Percentiles rank a stretch among this genome's conserved stretches.
Conservation (phyloP, 1,140 invertebrate species). For the Sipha flava region DNA sequence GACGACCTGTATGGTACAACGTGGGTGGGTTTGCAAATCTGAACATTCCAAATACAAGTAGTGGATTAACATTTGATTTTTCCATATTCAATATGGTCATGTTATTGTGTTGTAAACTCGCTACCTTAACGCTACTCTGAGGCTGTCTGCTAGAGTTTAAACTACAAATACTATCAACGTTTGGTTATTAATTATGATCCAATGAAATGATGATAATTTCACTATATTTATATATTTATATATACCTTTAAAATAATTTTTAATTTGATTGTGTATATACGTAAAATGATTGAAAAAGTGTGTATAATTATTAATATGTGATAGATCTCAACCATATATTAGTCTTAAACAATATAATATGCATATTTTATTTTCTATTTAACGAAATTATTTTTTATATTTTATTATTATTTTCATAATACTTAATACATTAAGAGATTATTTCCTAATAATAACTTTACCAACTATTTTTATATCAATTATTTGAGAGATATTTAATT, state of each 20-base stretch:
- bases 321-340: slow-evolving; percentile 7
- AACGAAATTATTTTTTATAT: not conserved
- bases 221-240: not conserved
- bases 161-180: not conserved
- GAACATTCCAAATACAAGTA: not conserved
- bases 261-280: not conserved
- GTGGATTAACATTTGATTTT: not conserved
- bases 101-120: not conserved
- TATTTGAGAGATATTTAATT: not conserved
- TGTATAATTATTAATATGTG: not conserved
- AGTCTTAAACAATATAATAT: not conserved
- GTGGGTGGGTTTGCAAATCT: not conserved
- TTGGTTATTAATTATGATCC: not conserved
- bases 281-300: not conserved
- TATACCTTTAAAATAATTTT: not conserved
- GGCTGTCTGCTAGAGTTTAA: not conserved
- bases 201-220: not conserved
- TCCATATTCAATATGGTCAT: not conserved
- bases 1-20: slow-evolving; percentile 45
- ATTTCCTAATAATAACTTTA: not conserved
- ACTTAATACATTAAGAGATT: not conserved
- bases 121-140: not conserved
- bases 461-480: not conserved
- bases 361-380: not conserved
- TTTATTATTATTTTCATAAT: not conserved